Percentiles rank a stretch among this genome's conserved stretches.
These are phyloP conservation scores for Cyphomyrus plagiostoma DNA, from an alignment of 2,113 vertebrate species.

Conservation along the genomic window DNA sequence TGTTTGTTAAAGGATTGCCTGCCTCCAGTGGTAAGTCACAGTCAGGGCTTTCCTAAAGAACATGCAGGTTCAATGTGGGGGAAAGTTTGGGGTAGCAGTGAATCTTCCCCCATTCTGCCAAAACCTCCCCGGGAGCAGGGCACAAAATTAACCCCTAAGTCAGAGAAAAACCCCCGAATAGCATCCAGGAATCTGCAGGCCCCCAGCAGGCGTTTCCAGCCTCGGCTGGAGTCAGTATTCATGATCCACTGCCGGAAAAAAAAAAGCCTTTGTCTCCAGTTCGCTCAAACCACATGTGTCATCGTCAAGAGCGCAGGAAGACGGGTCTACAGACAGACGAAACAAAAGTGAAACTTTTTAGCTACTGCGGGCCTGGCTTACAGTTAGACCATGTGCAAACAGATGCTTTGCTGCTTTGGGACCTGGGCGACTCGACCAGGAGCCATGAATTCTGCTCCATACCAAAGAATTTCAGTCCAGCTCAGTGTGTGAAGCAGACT, in stretches of 20 bases:
- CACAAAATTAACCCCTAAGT: background rate
- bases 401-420: background rate
- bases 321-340: background rate
- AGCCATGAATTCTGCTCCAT: background rate
- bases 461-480: background rate
- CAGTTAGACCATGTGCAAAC: background rate
- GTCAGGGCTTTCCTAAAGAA: background rate
- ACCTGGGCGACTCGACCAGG: background rate
- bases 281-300: background rate
- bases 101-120: background rate
- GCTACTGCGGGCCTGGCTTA: background rate
- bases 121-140: background rate
- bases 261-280: background rate
- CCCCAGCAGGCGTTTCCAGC: background rate
- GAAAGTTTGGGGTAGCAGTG: background rate
- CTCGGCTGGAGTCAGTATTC: background rate
- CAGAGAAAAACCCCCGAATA: background rate
- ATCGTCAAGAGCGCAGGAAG: background rate
- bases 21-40: background rate
- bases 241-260: background rate
- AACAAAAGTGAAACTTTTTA: background rate
- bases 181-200: background rate
- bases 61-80: background rate
- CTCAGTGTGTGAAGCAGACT: background rate
- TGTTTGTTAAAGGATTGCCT: conserved; percentile 5